Evolutionary conservation across 2,888 invertebrate genomes (phyloP), one percentile per base, ranked within the genome.

Genomic region (Alcis repandata): DNA sequence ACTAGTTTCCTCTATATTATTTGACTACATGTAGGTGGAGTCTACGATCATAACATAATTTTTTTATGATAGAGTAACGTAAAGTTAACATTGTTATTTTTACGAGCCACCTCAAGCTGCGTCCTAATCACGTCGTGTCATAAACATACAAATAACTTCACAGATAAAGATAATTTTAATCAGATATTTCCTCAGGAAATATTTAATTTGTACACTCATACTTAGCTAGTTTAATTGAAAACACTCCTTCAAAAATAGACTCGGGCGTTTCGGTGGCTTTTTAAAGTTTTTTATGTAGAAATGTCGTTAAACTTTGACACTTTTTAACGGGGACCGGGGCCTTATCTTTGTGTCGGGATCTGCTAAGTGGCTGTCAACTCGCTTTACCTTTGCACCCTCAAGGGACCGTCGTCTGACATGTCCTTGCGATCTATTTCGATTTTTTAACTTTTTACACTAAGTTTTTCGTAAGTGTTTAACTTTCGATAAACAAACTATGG

Each of bases 151-250:
- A 83, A 79, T 82, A 72, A 74, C 69, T 63, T 67, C 49, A 57
- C 36, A 79, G 80, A 85, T 81, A 83, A 83, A 80, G 79, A 83
- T 83, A 76, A 76, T 77, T 64, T 74, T 84, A 85, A 88, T 85
- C 79, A 80, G 81, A 77, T 80, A 79, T 86, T 84, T 91, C 92
- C 92, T 90, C 78, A 90, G 92, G 92, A 92, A 84, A 88, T 82
- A 69, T 80, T 75, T 81, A 86, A 90, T 90, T 90, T 88, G 89
- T 88, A 80, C 76, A 60, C 65, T 71, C 70, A 68, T 74, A 79
- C 81, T 76, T 20, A n/a, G 79, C 77, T 20, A n/a, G 79, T 81
- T 82, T 90, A 91, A 92, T 91, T 88, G 70, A 83, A 90, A 88
- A 86, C 92, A 91, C 65, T 80, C 84, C 49, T 63, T 60, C 77